Base-by-base conservation (phyloP, 2,797 vertebrate genomes). In the Sphenopsis melanotis region DNA sequence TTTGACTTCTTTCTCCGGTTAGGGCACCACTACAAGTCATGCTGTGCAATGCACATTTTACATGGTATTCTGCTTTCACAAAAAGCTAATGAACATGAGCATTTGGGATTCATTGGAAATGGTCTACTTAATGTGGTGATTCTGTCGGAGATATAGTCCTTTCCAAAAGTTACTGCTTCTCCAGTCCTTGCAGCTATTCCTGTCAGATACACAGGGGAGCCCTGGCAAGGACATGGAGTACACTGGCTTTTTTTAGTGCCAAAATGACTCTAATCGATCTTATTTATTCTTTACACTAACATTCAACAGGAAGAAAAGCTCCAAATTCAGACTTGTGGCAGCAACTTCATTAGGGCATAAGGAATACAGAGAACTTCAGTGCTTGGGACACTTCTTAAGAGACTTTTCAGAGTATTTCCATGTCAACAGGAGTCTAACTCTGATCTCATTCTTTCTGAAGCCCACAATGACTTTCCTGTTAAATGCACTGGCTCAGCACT, bases 111-210 rank as follows among this genome's bases (percentile, higher is more conserved):
- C 72, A 30, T 72, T 70, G 87, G 81, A 94, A 72, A 85, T 87
- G 65, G 37, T 93, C 91, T 60, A 14, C 55, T 96, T 96, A 93
- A 94, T 89, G 90, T 69, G 83, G 64, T 61, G 66, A 42, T 95
- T 89, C 90, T 93, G 83, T 32, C 66, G 83, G 91, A 93, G 71
- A 94, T 55, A 88, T 0, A 79, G 50, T 75, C 68, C 77, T 89
- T 94, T 83, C 76, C 56, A 81, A 83, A 96, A 95, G 91, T 94
- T 92, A 71, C 89, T 90, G 80, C 91, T 90, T 87, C 87, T 91
- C 79, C 70, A 83, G 50, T 69, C 84, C 69, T 95, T 89, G 61
- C 81, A 94, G 92, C 83, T 93, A 95, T 93, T 96, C 89, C 53
- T 59, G 5, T 72, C 74, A 12, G 53, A 76, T 75, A 55, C 91